phyloP scores from a whole-genome alignment of 2,888 invertebrate species.

The Chymomyza amoena region DNA sequence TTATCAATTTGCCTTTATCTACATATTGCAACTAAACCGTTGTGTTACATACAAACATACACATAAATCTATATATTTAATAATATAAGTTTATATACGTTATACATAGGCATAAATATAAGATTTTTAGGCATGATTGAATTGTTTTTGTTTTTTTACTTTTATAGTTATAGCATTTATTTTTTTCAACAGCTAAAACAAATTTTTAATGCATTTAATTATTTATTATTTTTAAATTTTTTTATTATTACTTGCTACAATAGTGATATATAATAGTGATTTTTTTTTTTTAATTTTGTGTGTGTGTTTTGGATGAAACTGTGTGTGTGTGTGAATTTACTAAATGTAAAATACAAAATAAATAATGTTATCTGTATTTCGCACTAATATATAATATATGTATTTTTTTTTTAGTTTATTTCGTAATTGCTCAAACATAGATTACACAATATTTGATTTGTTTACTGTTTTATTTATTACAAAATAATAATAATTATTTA shows the following conservation, averaged over 20 bases:
- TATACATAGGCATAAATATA: not conserved
- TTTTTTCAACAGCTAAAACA: too few species aligned
- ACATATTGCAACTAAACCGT: conserved; percentile 9
- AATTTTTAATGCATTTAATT: too few species aligned
- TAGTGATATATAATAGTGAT: too few species aligned
- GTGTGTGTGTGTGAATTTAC: too few species aligned
- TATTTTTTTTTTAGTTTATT: too few species aligned
- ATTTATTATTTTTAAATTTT: too few species aligned
- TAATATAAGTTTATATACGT: not conserved
- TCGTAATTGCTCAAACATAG: too few species aligned
- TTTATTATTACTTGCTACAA: too few species aligned
- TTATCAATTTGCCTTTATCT: not conserved
- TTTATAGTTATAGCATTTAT: too few species aligned
- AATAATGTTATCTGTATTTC: too few species aligned
- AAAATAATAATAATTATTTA: conserved; percentile 59
- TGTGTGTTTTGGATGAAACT: not conserved
- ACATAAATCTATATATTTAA: not conserved
- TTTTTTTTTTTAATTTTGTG: not conserved
- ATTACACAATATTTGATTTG: not conserved
- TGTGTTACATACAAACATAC: not conserved
- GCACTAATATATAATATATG: too few species aligned
- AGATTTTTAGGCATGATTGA: not conserved
- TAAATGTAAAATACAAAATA: too few species aligned
- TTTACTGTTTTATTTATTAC: conserved; percentile 50
- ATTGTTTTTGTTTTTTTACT: not conserved